These are phyloP conservation scores for Serilophus lunatus DNA, from an alignment of 2,113 vertebrate species.

Conservation along the genomic window DNA sequence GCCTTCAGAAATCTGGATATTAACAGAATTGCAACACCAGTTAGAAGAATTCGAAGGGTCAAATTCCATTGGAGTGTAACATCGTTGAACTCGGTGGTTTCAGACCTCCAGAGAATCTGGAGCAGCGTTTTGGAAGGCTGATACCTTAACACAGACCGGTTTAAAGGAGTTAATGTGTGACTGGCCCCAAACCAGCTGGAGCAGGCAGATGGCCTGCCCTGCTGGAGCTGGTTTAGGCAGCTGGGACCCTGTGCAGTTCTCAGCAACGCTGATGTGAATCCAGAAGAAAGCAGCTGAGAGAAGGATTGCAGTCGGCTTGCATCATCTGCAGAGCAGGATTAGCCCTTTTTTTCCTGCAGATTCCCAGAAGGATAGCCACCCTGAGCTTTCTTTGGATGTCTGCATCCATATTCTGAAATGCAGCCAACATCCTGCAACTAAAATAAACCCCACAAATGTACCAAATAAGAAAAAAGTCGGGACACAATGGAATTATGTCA, in stretches of 20 bases:
- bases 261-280: neutral
- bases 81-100: fast-evolving
- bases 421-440: neutral
- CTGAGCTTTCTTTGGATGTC: neutral
- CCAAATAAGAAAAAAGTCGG: neutral
- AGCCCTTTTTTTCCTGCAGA: neutral
- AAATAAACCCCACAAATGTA: neutral
- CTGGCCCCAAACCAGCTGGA: neutral
- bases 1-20: neutral
- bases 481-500: neutral
- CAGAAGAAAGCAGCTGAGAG: neutral
- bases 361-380: neutral
- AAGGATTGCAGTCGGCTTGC: neutral
- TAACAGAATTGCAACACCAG: slow-evolving; percentile 16
- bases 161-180: slow-evolving; percentile 37
- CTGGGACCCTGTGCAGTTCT: neutral
- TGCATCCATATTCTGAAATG: neutral
- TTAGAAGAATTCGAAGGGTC: neutral
- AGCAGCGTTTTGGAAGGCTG: neutral
- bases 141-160: neutral
- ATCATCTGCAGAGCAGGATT: neutral
- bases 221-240: neutral
- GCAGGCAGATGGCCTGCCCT: neutral
- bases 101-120: neutral
- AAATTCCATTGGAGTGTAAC: neutral